Base-by-base conservation (phyloP, 1,140 invertebrate species). In the Coelopa frigida region DNA sequence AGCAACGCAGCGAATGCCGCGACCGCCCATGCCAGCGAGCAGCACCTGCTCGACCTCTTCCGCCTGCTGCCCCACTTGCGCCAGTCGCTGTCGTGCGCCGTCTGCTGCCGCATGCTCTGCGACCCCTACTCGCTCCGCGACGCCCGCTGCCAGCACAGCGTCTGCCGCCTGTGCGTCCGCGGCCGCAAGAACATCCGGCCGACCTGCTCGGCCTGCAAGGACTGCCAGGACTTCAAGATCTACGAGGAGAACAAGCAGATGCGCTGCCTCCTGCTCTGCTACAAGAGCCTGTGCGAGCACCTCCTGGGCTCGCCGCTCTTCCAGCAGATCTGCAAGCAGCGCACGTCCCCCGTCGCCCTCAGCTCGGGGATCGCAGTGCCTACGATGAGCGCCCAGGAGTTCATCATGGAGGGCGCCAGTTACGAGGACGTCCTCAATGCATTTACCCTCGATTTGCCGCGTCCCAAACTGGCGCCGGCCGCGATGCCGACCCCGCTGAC, bases 61-160 rank as follows among this genome's bases (percentile, higher is more conserved):
- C 75, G 85, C 49, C 77, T 89, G 51, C 75, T 94, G 48, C 86
- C 85, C 2, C 87, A 88, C 70, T 75, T 94, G 57, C 76, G 89
- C 31, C 86, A 90, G 70, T 85, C 88, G 53, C 73, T 95, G 47
- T 86, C 85, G 48, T 94, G 90, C 71, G 87, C 85, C 44, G 89
- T 93, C 27, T 94, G 90, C 70, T 82, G 84, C 43, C 83, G 87
- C 61, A 73, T 94, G 45, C 70, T 92, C 35, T 82, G 83, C 37
- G 83, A 88, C 63, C 89, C 90, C 2, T 83, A 84, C 61, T 83
- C 85, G 33, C 78, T 76, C 4, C 56, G 52, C 23, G 81, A 81
- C 55, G 82, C 80, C n/a, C 79, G 80, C 45, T 94, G 90, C 73
- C 85, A 89, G 69, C 90, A 94, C 72, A 83, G 90, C 72, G 85